A percentile compares a stretch with the other conserved stretches of the same genome.
These are phyloP conservation scores for Anoplopoma fimbria DNA, from an alignment of 2,113 vertebrate species.

Conservation along the genomic window DNA sequence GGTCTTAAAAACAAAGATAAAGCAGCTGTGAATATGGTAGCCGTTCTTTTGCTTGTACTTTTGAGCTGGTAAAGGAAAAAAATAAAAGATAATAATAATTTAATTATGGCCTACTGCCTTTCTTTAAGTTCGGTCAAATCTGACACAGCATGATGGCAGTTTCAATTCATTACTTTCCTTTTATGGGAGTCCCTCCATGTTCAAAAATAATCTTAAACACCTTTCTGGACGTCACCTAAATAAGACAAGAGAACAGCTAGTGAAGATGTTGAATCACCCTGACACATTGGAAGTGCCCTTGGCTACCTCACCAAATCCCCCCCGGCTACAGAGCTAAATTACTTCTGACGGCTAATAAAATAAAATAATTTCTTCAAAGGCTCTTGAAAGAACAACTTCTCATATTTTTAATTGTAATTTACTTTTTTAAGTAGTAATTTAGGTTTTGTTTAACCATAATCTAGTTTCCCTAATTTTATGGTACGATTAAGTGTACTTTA, in stretches of 20 bases:
- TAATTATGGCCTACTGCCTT: background rate
- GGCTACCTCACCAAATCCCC: background rate
- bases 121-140: background rate
- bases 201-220: background rate
- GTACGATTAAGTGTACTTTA: background rate
- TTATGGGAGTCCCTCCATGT: background rate
- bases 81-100: too few relatives aligned
- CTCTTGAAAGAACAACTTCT: background rate
- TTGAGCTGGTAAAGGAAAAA: conserved; percentile 3
- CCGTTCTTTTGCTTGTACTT: background rate
- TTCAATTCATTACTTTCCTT: background rate
- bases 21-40: background rate
- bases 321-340: background rate
- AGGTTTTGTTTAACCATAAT: background rate
- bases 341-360: conserved; percentile 1
- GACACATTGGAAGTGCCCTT: conserved; percentile 15
- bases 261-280: background rate
- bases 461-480: background rate
- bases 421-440: background rate
- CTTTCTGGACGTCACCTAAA: background rate
- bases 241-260: background rate
- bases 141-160: background rate
- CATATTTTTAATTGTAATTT: background rate
- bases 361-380: background rate
- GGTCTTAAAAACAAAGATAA: conserved; percentile 50